A percentile compares a stretch with the other conserved stretches of the same genome.
Conservation (phyloP, 2,113 vertebrate genomes). For the Pycnonotus jocosus region DNA sequence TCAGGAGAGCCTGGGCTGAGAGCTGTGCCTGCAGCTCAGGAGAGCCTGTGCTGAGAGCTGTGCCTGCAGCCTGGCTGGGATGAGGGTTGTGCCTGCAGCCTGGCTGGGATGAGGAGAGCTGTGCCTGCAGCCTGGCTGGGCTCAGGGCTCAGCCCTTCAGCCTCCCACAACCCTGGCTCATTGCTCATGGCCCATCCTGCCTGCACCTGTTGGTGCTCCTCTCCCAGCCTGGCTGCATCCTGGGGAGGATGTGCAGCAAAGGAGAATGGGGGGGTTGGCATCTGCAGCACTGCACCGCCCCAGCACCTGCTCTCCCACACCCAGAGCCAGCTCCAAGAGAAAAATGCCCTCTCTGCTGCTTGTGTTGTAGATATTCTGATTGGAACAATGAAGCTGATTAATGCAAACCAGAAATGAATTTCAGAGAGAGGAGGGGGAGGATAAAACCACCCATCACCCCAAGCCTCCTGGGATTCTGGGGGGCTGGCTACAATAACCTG, state of each 20-base stretch:
- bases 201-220: neutral
- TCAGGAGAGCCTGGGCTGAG: too few species aligned
- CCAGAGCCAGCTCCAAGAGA: neutral
- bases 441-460: fast-evolving
- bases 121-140: too few species aligned
- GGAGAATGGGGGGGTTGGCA: fast-evolving
- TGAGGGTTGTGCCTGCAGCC: too few species aligned
- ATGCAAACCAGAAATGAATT: constrained; percentile 4
- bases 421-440: neutral
- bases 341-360: fast-evolving
- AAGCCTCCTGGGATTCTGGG: fast-evolving
- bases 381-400: neutral
- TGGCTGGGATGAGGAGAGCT: neutral
- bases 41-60: too few species aligned
- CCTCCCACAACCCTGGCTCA: neutral
- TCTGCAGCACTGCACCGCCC: fast-evolving
- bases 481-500: neutral
- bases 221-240: neutral
- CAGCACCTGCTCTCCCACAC: neutral
- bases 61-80: neutral
- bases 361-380: neutral
- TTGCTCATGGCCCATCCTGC: fast-evolving
- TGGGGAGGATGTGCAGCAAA: neutral
- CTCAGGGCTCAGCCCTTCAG: neutral
- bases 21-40: too few species aligned